Base-by-base conservation (phyloP, 1,140 invertebrate species). In the Bombus confusus region DNA sequence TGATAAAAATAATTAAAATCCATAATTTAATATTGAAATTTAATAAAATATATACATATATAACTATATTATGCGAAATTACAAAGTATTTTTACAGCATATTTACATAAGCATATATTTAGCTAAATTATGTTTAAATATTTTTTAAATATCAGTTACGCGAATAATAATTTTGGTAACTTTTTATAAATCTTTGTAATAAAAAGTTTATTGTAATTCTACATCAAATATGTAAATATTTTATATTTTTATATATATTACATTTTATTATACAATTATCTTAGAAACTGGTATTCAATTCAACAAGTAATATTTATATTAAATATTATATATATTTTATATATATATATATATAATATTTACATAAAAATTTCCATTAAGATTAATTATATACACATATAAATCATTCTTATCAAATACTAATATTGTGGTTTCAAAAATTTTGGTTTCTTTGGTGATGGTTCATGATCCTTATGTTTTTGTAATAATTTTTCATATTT, bases 371-470 rank as follows among this genome's bases (percentile, higher is more conserved):
- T 69, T 3, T 28, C 68, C 34, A 31, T 66, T 22, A 80, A 71
- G 9, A 39, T 43, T 31, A 31, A 31, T 69, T 80, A 86, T 18
- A 47, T 76, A 76, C n/a, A 79, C 66, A 41, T 68, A 77, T 37
- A 59, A 86, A 81, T 41, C 34, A 69, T 78, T 78, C 31, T 31
- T 76, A 80, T 13, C 28, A 41, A 69, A 31, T 28, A 66, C 73
- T 75, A 93, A 71, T 94, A 91, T 69, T 83, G 34, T 4, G 94
- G 94, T 87, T 95, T 95, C 39, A 94, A 80, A 86, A 94, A 95
- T 77, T 93, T 94, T 62, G 76, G 69, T 84, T 93, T 95, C 47
- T 94, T 95, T 1, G 80, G 47, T 41, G 80, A 37, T 34, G 92
- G 90, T 88, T 94, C 90, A 5, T 83, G 12, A n/a, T 87, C 66